Evolutionary conservation across 2,113 vertebrate genomes (phyloP), one percentile per base, ranked within the genome.

Genomic region (Sylvilagus bachmani): DNA sequence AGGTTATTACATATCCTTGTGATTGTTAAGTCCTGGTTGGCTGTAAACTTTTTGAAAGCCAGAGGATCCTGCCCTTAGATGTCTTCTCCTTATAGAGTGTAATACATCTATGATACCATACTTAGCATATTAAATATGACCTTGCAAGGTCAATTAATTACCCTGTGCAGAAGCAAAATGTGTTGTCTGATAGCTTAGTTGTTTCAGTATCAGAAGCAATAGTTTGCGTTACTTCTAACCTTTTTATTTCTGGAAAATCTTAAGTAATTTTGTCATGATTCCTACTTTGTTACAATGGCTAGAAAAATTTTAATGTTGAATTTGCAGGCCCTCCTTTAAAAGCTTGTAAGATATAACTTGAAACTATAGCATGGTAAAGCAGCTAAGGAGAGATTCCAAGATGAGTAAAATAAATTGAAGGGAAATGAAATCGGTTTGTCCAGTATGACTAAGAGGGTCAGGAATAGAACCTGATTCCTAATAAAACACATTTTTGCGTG

Each of bases 21-120:
- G 78, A 93, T 93, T 94, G 86, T 88, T 93, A 95, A 97, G 8
- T 85, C 58, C 83, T 96, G 78, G 66, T 86, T 69, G 53, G 36
- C 81, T 97, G 95, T 93, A 94, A 96, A 88, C 64, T 95, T 85
- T 89, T 87, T 96, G 77, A 81, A 97, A 97, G 92, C 95, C 80
- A 91, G 89, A 70, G 51, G 67, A 93, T 73, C 83, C 95, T 95
- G 86, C 94, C 95, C 69, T 91, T 97, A 94, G 92, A 44, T 87
- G 55, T 88, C 4, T 75, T 95, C 61, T 94, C 86, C 38, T 93
- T 61, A 84, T 53, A 67, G 74, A 97, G 90, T 27, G 27, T 7
- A 80, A 66, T 74, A 10, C 44, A 88, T 96, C 88, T 94, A 90
- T 80, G 12, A 53, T 94, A 82, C 69, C 81, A 25, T 25, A 10